These are phyloP conservation scores for Echiichthys vipera DNA, from an alignment of 2,797 vertebrate species.

Conservation along the genomic window DNA sequence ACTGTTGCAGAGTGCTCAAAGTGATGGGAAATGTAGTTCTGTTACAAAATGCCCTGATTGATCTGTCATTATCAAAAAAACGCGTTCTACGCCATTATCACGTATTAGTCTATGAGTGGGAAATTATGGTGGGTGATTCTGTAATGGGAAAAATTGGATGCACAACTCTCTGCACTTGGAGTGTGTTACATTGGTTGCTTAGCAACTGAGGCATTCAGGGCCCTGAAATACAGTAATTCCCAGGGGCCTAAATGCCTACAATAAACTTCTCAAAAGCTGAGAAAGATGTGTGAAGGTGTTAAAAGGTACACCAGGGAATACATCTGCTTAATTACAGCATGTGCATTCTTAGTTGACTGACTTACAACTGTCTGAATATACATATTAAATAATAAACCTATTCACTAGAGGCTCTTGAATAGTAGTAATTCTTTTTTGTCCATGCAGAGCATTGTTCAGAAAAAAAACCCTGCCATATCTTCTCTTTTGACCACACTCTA, in stretches of 20 bases:
- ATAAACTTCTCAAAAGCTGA: background rate
- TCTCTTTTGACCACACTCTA: background rate
- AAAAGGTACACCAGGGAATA: background rate
- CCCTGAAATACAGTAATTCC: no score
- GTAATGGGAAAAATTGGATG: background rate
- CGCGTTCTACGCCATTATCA: background rate
- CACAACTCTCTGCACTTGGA: background rate
- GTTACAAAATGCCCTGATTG: background rate
- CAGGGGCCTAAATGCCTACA: background rate
- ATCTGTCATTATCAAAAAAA: background rate
- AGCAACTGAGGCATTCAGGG: background rate
- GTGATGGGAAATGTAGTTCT: conserved; percentile 32
- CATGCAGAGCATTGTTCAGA: background rate
- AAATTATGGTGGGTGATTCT: background rate
- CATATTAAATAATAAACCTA: background rate
- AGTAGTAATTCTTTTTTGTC: no score
- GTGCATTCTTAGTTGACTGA: background rate
- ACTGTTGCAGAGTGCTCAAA: conserved; percentile 10
- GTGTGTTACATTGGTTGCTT: background rate
- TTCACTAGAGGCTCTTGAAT: background rate
- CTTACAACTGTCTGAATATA: background rate
- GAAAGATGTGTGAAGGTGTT: background rate
- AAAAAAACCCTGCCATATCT: background rate
- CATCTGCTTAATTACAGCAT: background rate
- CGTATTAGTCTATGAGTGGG: background rate